These are phyloP conservation scores for Rapana venosa DNA, from an alignment of 2,888 invertebrate genomes.

Conservation along the genomic window DNA sequence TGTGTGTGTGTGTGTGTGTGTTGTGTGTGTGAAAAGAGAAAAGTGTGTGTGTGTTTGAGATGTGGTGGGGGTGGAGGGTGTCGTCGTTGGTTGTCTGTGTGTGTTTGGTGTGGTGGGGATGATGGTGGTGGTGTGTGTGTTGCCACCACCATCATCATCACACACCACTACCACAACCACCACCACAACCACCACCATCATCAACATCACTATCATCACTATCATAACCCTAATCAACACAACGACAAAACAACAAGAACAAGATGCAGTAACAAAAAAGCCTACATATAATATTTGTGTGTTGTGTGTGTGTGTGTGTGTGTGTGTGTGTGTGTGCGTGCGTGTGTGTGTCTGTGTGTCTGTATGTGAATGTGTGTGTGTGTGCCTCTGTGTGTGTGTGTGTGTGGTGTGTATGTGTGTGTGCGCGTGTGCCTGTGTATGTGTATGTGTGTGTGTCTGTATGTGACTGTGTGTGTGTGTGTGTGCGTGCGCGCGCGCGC, in stretches of 20 bases:
- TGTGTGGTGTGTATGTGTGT: slow-evolving; percentile 19
- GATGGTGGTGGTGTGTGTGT: neutral
- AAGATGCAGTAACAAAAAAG: too few species aligned
- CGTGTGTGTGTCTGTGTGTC: neutral
- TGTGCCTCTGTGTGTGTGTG: neutral
- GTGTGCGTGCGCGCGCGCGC: slow-evolving; percentile 3
- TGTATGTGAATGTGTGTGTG: neutral
- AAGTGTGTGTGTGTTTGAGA: neutral
- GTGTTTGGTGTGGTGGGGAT: neutral
- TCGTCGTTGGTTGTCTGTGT: too few species aligned
- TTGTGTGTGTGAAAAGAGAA: too few species aligned
- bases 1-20: too few species aligned
- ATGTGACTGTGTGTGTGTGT: slow-evolving; percentile 7
- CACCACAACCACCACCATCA: too few species aligned
- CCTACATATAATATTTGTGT: neutral
- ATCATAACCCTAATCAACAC: too few species aligned
- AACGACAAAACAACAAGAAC: too few species aligned
- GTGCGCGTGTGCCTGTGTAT: neutral
- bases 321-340: neutral
- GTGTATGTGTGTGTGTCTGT: slow-evolving; percentile 3
- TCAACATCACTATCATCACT: too few species aligned
- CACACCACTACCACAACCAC: too few species aligned
- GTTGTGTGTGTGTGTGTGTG: neutral
- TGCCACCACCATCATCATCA: too few species aligned
- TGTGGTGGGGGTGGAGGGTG: neutral